phyloP scores from a whole-genome alignment of 2,888 invertebrate genomes.

The Netelia inedita region DNA sequence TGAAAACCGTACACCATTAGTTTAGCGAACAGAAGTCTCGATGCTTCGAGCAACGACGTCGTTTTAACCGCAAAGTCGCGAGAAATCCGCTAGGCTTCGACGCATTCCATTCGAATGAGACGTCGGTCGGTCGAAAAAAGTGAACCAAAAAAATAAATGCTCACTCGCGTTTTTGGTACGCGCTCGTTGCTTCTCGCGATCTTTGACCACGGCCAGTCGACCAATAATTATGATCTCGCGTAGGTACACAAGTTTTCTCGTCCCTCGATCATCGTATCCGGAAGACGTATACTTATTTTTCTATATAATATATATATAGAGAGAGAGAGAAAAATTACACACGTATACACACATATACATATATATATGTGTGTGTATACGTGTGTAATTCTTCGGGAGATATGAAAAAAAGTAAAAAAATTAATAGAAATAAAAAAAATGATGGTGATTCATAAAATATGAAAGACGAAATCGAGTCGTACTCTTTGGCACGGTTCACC shows the following conservation, averaged over 20 bases:
- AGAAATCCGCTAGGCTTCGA: slow-evolving; percentile 37
- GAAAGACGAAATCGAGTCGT: slow-evolving; percentile 1
- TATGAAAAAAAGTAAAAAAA: background rate
- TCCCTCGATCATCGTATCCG: background rate
- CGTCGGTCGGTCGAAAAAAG: background rate
- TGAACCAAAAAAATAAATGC: slow-evolving; percentile 21
- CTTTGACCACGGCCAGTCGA: slow-evolving; percentile 22
- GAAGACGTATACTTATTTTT: background rate
- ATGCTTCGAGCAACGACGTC: slow-evolving; percentile 7
- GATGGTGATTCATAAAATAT: slow-evolving; percentile 43
- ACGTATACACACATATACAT: background rate
- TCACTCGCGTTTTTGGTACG: slow-evolving; percentile 1
- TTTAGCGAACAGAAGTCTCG: slow-evolving; percentile 43
- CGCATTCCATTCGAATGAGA: slow-evolving; percentile 55
- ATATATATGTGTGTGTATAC: background rate
- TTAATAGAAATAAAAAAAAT: no score
- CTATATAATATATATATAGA: background rate
- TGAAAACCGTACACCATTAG: slow-evolving; percentile 37
- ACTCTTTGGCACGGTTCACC: background rate
- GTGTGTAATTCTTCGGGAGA: background rate
- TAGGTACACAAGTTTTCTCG: slow-evolving; percentile 12
- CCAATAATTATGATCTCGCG: slow-evolving; percentile 33
- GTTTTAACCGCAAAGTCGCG: slow-evolving; percentile 38
- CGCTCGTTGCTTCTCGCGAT: slow-evolving; percentile 32
- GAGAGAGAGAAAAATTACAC: no score